Percentiles rank a stretch among this genome's conserved stretches.
Evolutionary conservation across 1,140 invertebrate genomes (phyloP).

Genomic region (Physella acuta): DNA sequence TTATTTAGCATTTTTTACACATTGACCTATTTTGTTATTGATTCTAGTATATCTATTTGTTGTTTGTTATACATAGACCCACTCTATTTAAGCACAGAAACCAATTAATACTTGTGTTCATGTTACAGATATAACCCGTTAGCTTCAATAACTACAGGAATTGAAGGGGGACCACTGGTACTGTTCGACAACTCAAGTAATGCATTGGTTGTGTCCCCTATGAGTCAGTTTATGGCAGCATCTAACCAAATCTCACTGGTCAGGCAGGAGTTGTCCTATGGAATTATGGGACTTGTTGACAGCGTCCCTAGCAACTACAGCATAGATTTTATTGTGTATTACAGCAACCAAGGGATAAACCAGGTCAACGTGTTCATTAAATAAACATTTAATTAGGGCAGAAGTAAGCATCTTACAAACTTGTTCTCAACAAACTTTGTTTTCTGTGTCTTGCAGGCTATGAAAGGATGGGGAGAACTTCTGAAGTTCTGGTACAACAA

Average conservation of each 20-base stretch:
- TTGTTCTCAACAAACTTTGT: too few species aligned
- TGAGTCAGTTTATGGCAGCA: constrained; percentile 42
- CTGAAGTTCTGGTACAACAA: not conserved
- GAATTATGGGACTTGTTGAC: constrained; percentile 45
- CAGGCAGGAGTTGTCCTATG: constrained; percentile 17
- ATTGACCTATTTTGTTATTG: too few species aligned
- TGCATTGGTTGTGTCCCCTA: constrained; percentile 40
- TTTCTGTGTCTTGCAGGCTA: too few species aligned
- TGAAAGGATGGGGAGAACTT: not conserved
- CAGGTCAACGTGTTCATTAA: too few species aligned
- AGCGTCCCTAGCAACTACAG: constrained; percentile 29
- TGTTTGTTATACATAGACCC: too few species aligned
- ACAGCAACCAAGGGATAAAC: constrained; percentile 35
- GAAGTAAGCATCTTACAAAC: too few species aligned
- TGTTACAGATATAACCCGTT: too few species aligned
- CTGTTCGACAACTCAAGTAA: constrained; percentile 39
- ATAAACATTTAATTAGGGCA: too few species aligned
- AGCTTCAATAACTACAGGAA: not conserved
- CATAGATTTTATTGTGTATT: constrained; percentile 32
- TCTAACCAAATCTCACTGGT: constrained; percentile 26
- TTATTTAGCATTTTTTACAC: too few species aligned
- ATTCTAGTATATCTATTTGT: too few species aligned
- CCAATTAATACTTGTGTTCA: too few species aligned
- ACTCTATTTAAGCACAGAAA: too few species aligned
- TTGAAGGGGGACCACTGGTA: constrained; percentile 36